Conservation (phyloP, 1,140 invertebrate genomes). For the Venustaconcha ellipsiformis region DNA sequence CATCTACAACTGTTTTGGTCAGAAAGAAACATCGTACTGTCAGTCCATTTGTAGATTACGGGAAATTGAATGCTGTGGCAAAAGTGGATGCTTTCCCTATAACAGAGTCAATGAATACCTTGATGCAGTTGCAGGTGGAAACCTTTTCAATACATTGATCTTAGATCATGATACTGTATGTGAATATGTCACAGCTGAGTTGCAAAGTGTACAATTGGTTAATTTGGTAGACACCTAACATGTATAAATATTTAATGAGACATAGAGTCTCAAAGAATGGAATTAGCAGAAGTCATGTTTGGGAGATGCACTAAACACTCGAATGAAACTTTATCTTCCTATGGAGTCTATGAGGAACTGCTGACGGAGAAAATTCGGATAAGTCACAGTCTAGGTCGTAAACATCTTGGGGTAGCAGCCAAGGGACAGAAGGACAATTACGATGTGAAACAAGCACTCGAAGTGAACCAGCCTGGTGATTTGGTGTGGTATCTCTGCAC, state of each 20-base stretch:
- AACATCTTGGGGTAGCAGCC: constrained; percentile 4
- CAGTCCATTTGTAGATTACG: constrained; percentile 69
- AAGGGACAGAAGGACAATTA: constrained; percentile 23
- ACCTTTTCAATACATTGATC: constrained; percentile 6
- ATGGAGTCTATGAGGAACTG: constrained; percentile 9
- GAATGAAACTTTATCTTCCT: constrained; percentile 1
- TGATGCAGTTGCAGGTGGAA: constrained; percentile 2
- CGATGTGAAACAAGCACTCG: not conserved
- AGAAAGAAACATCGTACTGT: constrained; percentile 72
- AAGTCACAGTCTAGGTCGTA: constrained; percentile 14
- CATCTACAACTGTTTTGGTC: constrained; percentile 35
- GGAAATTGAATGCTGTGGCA: constrained; percentile 47
- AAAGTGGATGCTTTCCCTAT: not conserved
- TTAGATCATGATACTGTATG: constrained; percentile 28
- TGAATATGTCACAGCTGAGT: constrained; percentile 1
- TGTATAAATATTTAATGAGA: not conserved
- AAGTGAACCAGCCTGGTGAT: constrained; percentile 11
- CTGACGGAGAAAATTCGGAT: constrained; percentile 12
- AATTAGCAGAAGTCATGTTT: not conserved
- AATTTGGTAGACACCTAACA: constrained; percentile 10
- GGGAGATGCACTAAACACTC: too few relatives aligned
- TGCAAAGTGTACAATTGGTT: not conserved
- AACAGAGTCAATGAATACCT: constrained; percentile 1
- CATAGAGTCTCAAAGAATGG: too few relatives aligned
- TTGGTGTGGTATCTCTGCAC: constrained; percentile 12